A percentile compares a stretch with the other conserved stretches of the same genome.
These are phyloP conservation scores for Tetranychus piercei DNA, from an alignment of 2,888 invertebrate species.

Conservation along the genomic window DNA sequence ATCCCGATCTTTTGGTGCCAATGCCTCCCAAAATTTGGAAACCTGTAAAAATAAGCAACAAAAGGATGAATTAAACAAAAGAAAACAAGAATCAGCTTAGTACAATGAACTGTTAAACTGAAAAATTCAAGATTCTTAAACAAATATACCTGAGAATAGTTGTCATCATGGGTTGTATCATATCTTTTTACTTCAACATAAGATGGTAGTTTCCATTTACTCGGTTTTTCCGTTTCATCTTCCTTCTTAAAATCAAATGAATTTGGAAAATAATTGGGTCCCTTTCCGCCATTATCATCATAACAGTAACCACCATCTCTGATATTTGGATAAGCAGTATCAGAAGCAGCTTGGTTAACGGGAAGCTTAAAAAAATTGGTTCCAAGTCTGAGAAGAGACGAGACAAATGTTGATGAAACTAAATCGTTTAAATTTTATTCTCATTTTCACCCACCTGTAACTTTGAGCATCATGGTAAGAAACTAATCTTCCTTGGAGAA, in stretches of 20 bases:
- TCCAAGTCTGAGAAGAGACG: constrained; percentile 42
- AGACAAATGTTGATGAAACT: neutral
- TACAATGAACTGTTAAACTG: too few species aligned
- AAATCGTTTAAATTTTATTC: neutral
- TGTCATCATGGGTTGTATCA: constrained; percentile 68
- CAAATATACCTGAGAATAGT: constrained; percentile 54
- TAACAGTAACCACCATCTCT: constrained; percentile 65
- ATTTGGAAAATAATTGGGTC: constrained; percentile 91
- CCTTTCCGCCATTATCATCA: constrained; percentile 55
- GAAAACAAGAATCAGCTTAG: too few species aligned
- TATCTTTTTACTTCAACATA: constrained; percentile 57
- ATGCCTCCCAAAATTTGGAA: constrained; percentile 47
- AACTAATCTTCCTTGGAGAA: constrained; percentile 70
- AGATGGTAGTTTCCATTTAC: constrained; percentile 50
- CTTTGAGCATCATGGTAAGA: constrained; percentile 79
- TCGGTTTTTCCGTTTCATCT: constrained; percentile 26
- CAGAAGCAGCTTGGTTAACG: constrained; percentile 68
- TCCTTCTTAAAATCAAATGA: constrained; percentile 46
- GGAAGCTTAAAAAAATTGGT: constrained; percentile 79
- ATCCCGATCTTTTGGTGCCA: constrained; percentile 51
- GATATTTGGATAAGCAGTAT: constrained; percentile 17
- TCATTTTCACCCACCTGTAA: constrained; percentile 40
- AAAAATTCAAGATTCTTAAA: too few species aligned
- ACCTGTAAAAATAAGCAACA: neutral
- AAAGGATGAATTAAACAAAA: too few species aligned